Conservation (phyloP, 1,140 invertebrate genomes). For the Drosophila asahinai region DNA sequence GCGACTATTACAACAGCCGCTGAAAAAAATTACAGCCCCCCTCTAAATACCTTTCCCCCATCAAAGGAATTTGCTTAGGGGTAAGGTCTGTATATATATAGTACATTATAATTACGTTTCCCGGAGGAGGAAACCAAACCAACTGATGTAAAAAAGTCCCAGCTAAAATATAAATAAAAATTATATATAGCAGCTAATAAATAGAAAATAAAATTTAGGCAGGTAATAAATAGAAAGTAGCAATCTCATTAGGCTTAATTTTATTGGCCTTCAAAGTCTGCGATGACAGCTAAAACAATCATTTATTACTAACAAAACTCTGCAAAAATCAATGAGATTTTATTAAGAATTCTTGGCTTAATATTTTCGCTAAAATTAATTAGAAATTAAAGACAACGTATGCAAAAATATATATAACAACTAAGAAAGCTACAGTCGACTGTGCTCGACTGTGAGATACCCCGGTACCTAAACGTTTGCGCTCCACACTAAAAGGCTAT, state of each 20-base stretch:
- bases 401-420: too few relatives aligned
- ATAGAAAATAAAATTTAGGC: neutral
- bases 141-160: neutral
- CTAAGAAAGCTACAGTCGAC: too few relatives aligned
- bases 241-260: neutral
- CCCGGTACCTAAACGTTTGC: too few relatives aligned
- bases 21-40: too few relatives aligned
- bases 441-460: too few relatives aligned
- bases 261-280: neutral
- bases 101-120: constrained; percentile 35
- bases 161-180: neutral
- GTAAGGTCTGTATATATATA: neutral
- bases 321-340: too few relatives aligned
- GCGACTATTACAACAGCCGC: constrained; percentile 43
- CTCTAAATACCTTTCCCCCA: neutral
- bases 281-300: neutral
- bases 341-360: too few relatives aligned
- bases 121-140: neutral
- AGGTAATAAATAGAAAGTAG: neutral
- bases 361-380: too few relatives aligned
- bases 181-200: neutral
- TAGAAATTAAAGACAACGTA: too few relatives aligned
- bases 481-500: too few relatives aligned
- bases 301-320: neutral
- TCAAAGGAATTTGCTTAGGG: constrained; percentile 27